Evolutionary conservation across 2,888 invertebrate genomes (phyloP).

Genomic region (Morpho achilles): DNA sequence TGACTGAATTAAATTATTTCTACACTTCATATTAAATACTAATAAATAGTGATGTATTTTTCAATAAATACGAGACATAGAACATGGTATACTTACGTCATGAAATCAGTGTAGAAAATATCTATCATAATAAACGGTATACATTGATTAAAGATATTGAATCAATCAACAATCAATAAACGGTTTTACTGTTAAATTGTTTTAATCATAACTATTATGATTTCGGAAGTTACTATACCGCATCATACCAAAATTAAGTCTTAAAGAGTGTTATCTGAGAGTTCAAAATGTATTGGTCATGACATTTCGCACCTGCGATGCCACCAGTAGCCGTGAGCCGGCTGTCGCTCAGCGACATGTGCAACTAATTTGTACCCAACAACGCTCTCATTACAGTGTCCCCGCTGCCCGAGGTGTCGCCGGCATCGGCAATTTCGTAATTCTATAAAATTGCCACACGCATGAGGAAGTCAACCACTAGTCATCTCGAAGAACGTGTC

Average conservation of each 20-base stretch:
- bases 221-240: conserved; percentile 5
- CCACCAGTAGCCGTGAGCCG: conserved; percentile 52
- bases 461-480: conserved; percentile 50
- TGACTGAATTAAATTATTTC: too few species aligned
- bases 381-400: conserved; percentile 62
- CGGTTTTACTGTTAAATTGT: too few species aligned
- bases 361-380: conserved; percentile 71
- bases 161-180: too few species aligned
- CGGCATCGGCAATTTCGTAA: conserved; percentile 63
- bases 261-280: conserved; percentile 6
- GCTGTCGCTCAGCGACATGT: conserved; percentile 70
- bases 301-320: conserved; percentile 66
- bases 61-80: too few species aligned
- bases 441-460: conserved; percentile 67
- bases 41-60: too few species aligned
- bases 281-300: conserved; percentile 33
- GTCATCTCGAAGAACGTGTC: conserved; percentile 42
- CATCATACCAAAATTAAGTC: too few species aligned
- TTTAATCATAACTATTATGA: conserved; percentile 2
- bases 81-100: too few species aligned
- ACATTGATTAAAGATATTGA: too few species aligned
- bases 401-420: conserved; percentile 69
- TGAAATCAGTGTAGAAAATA: too few species aligned
- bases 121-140: too few species aligned
- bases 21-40: too few species aligned